Conservation (phyloP, 2,113 vertebrate species). For the Apistogramma diplotaenia region DNA sequence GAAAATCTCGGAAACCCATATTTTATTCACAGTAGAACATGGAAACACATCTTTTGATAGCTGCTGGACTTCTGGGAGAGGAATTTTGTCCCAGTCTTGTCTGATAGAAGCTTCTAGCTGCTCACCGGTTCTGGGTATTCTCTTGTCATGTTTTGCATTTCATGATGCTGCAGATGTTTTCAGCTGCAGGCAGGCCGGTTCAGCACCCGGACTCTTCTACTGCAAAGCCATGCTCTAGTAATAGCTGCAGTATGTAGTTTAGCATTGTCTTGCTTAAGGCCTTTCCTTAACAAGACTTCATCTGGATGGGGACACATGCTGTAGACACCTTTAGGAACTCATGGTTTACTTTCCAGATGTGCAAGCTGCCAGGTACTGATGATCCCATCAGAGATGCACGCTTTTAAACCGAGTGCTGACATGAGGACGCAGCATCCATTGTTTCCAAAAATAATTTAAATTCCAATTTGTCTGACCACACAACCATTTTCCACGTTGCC, state of each 20-base stretch:
- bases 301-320: not conserved
- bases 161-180: not conserved
- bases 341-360: too few species aligned
- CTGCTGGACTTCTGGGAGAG: not conserved
- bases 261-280: fast-evolving
- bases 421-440: too few species aligned
- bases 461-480: not conserved
- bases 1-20: not conserved
- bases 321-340: fast-evolving
- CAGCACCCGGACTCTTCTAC: not conserved
- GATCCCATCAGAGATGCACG: fast-evolving
- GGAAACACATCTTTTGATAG: too few species aligned
- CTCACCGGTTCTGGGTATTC: not conserved
- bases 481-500: not conserved
- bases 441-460: fast-evolving
- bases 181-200: not conserved
- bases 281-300: fast-evolving
- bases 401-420: not conserved
- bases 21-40: fast-evolving
- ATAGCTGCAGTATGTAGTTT: not conserved
- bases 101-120: not conserved
- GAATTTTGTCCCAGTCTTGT: not conserved
- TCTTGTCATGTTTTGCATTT: not conserved
- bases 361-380: not conserved
- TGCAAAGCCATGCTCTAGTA: not conserved